Conservation (phyloP, 1,140 invertebrate species). For the Achatina immaculata region DNA sequence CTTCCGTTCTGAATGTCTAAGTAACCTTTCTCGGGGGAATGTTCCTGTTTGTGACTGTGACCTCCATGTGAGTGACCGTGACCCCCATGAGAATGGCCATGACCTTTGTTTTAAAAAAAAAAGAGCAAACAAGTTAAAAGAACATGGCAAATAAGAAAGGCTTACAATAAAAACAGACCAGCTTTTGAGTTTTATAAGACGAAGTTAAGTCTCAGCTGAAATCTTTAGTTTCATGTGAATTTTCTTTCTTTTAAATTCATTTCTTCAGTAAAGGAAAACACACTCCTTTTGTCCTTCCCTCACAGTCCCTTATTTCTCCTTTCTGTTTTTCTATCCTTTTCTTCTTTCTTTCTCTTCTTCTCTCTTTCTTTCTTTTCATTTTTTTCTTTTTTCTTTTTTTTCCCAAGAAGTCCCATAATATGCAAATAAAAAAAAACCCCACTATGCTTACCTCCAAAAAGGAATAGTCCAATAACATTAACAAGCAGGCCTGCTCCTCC, state of each 20-base stretch:
- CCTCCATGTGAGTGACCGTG: constrained; percentile 54
- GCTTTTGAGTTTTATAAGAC: no score
- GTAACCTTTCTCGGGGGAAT: background rate
- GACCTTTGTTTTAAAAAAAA: background rate
- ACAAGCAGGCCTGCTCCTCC: constrained; percentile 73
- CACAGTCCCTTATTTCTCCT: no score
- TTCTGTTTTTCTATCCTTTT: no score
- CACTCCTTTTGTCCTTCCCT: no score
- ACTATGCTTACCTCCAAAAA: constrained; percentile 64
- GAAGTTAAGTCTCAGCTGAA: no score
- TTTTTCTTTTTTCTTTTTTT: no score
- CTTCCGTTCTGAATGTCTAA: constrained; percentile 11
- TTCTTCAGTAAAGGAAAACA: no score
- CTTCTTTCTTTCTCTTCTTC: no score
- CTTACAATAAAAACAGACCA: no score
- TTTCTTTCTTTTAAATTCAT: no score
- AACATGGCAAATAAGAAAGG: background rate
- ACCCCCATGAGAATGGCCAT: constrained; percentile 61
- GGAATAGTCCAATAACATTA: constrained; percentile 74
- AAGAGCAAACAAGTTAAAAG: background rate
- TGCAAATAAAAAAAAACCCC: background rate
- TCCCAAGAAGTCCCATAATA: background rate
- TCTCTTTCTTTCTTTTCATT: no score
- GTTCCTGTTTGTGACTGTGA: constrained; percentile 28
- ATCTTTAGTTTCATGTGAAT: no score